A percentile compares a stretch with the other conserved stretches of the same genome.
phyloP scores from a whole-genome alignment of 2,888 invertebrate species.

The Penaeus monodon region DNA sequence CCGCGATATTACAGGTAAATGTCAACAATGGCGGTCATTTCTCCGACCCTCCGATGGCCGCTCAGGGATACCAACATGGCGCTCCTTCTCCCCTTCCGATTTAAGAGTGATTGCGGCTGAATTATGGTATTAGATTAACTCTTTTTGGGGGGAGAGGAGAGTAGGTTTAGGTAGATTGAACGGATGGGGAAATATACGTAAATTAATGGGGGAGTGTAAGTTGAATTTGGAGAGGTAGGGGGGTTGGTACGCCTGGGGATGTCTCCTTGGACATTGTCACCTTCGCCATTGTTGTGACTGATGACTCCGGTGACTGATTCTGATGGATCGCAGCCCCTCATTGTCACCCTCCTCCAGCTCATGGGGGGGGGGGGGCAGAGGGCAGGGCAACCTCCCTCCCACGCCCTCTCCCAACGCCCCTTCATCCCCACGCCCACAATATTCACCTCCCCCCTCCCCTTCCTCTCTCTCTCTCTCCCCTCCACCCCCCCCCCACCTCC shows the following conservation, averaged over 20 bases:
- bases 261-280: constrained; percentile 1
- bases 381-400: neutral
- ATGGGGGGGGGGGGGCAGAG: no score
- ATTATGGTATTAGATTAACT: no score
- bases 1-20: constrained; percentile 16
- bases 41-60: neutral
- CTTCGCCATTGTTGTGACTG: neutral
- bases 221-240: no score
- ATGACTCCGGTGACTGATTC: neutral
- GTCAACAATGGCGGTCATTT: neutral
- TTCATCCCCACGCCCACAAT: neutral
- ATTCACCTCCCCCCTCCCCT: neutral
- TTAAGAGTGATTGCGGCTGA: no score
- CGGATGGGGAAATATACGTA: no score
- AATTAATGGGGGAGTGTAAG: no score
- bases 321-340: neutral
- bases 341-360: neutral
- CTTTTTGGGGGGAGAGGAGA: no score
- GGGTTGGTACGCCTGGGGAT: neutral
- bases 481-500: neutral
- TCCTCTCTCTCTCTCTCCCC: neutral
- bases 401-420: neutral
- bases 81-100: neutral
- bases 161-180: no score
- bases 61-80: neutral